A percentile compares a stretch with the other conserved stretches of the same genome.
phyloP scores from a whole-genome alignment of 2,888 invertebrate species.

The Tethea ocularis region DNA sequence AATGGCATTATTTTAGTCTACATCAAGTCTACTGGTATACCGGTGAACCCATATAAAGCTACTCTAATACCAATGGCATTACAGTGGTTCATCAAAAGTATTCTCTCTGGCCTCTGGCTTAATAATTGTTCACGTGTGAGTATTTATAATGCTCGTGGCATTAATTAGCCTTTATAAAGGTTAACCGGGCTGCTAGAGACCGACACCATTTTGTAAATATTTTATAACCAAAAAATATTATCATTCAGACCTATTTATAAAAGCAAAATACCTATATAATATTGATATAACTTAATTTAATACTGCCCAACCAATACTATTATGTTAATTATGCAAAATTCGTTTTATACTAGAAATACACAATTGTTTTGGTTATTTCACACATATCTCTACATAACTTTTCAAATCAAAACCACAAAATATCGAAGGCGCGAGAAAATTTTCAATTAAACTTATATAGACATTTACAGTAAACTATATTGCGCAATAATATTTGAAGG shows the following conservation, averaged over 20 bases:
- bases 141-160: not conserved
- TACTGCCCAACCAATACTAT: not conserved
- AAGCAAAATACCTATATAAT: not conserved
- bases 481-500: not conserved
- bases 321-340: not conserved
- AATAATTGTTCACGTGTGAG: not conserved
- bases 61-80: no score
- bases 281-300: no score
- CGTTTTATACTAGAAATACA: not conserved
- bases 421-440: not conserved
- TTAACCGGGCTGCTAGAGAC: not conserved
- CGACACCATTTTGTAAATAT: not conserved
- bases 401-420: not conserved
- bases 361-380: not conserved
- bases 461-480: not conserved
- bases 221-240: not conserved
- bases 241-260: not conserved
- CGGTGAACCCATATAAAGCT: no score
- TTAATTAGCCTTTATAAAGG: not conserved
- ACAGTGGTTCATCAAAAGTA: no score
- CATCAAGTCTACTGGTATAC: no score
- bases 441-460: not conserved
- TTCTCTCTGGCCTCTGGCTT: not conserved
- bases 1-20: no score
- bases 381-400: not conserved